Percentiles rank a stretch among this genome's conserved stretches.
phyloP scores from a whole-genome alignment of 2,888 invertebrate species.

The Exocentrus adspersus region DNA sequence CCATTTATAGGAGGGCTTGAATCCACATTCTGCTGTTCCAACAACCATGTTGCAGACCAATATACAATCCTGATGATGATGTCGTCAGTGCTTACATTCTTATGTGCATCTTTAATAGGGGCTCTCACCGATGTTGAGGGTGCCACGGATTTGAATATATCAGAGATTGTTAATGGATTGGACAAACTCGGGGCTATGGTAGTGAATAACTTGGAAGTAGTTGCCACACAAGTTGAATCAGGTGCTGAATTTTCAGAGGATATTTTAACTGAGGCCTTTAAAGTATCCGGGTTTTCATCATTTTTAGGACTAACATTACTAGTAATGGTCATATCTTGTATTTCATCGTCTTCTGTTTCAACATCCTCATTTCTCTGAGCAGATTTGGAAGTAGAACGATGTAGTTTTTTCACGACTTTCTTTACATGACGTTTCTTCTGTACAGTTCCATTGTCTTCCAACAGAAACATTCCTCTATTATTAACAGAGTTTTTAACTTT shows the following conservation, averaged over 20 bases:
- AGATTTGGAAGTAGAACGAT: slow-evolving; percentile 1
- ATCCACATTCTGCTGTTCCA: slow-evolving; percentile 65
- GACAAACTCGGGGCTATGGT: too few species aligned
- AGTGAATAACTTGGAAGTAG: slow-evolving; percentile 28
- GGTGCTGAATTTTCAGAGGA: not conserved
- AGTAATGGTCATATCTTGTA: slow-evolving; percentile 33
- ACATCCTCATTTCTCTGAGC: not conserved
- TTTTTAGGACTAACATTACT: slow-evolving; percentile 32
- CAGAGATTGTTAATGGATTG: too few species aligned
- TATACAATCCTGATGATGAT: slow-evolving; percentile 68
- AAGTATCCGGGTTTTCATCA: not conserved
- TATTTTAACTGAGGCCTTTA: not conserved
- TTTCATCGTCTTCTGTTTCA: slow-evolving; percentile 5
- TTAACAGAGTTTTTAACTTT: slow-evolving; percentile 54
- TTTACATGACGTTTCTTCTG: too few species aligned
- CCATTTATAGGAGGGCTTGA: slow-evolving; percentile 68
- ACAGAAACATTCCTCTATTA: slow-evolving; percentile 43
- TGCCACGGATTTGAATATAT: too few species aligned
- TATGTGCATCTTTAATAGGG: slow-evolving; percentile 18
- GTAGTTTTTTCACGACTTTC: not conserved
- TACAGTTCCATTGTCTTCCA: not conserved
- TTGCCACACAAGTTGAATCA: slow-evolving; percentile 30
- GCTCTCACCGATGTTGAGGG: not conserved
- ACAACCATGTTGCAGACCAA: slow-evolving; percentile 77
- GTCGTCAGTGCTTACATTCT: slow-evolving; percentile 55